Percentiles rank a stretch among this genome's conserved stretches.
Evolutionary conservation across 2,797 vertebrate genomes (phyloP).

Genomic region (Anomalospiza imberbis): DNA sequence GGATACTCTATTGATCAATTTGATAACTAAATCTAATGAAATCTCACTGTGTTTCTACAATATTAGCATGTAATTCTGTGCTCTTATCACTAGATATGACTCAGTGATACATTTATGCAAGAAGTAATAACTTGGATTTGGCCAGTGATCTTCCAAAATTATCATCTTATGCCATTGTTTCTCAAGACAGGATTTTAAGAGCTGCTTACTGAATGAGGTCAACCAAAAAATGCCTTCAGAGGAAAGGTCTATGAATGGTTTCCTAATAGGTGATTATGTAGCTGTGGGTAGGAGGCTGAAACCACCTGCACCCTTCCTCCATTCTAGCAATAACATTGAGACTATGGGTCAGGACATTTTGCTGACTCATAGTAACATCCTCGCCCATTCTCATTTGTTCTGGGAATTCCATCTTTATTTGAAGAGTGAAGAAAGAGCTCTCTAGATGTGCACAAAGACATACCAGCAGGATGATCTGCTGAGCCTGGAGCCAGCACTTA

Average conservation of each 20-base stretch:
- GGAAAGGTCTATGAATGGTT: neutral
- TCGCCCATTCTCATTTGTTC: neutral
- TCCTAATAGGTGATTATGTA: neutral
- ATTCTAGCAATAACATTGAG: neutral
- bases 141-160: neutral
- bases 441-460: neutral
- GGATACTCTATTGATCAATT: neutral
- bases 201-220: neutral
- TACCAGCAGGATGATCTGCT: neutral
- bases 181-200: neutral
- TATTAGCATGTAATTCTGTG: neutral
- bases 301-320: neutral
- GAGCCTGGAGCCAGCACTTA: neutral
- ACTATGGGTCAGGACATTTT: neutral
- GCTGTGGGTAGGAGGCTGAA: neutral
- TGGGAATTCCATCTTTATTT: neutral
- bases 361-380: neutral
- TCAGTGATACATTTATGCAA: neutral
- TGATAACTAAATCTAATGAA: neutral
- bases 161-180: neutral
- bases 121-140: neutral
- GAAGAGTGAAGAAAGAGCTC: neutral
- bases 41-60: neutral
- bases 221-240: neutral
- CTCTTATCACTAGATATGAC: neutral